Conservation (phyloP, 2,113 vertebrate species). For the Peromyscus maniculatus region DNA sequence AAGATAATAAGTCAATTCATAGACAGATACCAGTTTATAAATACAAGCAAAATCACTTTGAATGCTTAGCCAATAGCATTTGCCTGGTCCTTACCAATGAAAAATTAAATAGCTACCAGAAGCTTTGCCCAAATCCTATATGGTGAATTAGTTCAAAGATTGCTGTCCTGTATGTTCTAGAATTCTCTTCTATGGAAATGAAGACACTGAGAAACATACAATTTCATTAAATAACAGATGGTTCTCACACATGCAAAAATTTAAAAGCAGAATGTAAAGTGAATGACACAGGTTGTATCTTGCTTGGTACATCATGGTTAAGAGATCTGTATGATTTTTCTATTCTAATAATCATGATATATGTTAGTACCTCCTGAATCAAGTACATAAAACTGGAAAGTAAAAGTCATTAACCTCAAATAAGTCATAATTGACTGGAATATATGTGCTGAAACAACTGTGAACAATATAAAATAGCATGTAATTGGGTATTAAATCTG, state of each 20-base stretch:
- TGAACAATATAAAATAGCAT: background rate
- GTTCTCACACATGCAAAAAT: background rate
- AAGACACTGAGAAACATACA: background rate
- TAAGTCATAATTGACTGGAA: background rate
- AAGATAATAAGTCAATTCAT: background rate
- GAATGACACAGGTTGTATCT: background rate
- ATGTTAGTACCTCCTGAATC: background rate
- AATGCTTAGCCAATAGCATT: background rate
- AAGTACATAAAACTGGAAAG: background rate
- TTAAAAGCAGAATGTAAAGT: background rate
- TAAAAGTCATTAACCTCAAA: background rate
- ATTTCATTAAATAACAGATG: background rate
- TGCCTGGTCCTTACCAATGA: background rate
- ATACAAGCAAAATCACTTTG: background rate
- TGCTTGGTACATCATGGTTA: background rate
- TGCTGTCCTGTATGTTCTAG: background rate
- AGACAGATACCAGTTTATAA: background rate
- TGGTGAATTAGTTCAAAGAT: background rate
- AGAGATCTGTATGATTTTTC: background rate
- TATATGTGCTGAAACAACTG: background rate
- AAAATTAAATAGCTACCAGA: constrained; percentile 1
- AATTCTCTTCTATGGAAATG: background rate
- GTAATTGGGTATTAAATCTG: background rate
- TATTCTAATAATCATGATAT: background rate
- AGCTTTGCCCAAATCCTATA: background rate